These are phyloP conservation scores for Reticulitermes speratus DNA, from an alignment of 1,140 invertebrate genomes.

Conservation along the genomic window DNA sequence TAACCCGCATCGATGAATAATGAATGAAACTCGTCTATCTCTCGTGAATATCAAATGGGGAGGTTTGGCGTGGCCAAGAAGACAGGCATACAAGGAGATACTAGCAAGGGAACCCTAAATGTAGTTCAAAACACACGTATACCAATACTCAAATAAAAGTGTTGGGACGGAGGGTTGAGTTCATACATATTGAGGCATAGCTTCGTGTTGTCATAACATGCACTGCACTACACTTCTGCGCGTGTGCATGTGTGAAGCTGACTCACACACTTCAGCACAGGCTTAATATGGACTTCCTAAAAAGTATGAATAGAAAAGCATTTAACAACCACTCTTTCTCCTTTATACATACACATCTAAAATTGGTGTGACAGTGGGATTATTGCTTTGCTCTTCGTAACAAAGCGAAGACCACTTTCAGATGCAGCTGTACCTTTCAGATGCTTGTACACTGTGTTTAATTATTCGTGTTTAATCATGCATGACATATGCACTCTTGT, in stretches of 20 bases:
- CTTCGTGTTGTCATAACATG: background rate
- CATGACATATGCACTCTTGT: too few species aligned
- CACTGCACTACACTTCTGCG: background rate
- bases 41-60: background rate
- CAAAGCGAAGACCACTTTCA: too few species aligned
- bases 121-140: background rate
- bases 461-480: too few species aligned
- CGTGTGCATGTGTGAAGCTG: too few species aligned
- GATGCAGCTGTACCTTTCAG: too few species aligned
- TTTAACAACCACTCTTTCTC: background rate
- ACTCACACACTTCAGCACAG: background rate
- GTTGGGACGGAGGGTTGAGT: background rate
- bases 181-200: background rate
- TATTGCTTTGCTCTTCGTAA: too few species aligned
- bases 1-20: constrained; percentile 5
- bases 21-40: background rate
- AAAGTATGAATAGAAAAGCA: background rate
- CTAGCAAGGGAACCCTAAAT: background rate
- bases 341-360: background rate
- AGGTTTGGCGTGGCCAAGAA: background rate
- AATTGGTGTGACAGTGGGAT: background rate
- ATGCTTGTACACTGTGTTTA: too few species aligned
- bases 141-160: background rate
- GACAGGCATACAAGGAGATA: background rate
- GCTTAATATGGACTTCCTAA: background rate